A percentile compares a stretch with the other conserved stretches of the same genome.
These are phyloP conservation scores for Clistopyga incitator DNA, from an alignment of 2,888 invertebrate genomes.

Conservation along the genomic window DNA sequence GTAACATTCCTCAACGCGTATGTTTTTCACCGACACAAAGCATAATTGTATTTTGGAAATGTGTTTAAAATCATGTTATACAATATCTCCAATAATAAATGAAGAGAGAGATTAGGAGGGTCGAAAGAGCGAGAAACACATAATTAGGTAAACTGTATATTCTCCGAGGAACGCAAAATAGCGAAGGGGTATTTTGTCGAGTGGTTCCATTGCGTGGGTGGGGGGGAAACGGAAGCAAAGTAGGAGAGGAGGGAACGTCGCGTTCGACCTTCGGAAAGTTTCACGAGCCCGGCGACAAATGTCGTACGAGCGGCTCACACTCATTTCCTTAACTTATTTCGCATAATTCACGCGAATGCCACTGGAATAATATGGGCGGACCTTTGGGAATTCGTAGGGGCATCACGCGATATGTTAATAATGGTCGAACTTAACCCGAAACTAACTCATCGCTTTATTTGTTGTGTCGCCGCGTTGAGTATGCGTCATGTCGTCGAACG, in stretches of 20 bases:
- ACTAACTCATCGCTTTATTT: background rate
- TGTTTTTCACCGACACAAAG: no score
- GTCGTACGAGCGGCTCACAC: background rate
- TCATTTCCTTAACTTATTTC: conserved; percentile 29
- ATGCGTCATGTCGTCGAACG: conserved; percentile 20
- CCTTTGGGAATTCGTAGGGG: background rate
- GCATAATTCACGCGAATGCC: background rate
- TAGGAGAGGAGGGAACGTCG: background rate
- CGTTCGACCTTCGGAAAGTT: conserved; percentile 37
- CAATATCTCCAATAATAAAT: no score
- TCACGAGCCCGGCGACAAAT: conserved; percentile 26
- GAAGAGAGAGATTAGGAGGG: background rate
- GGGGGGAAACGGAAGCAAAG: background rate
- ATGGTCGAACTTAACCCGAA: background rate
- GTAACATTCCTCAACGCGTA: no score
- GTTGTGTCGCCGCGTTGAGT: background rate
- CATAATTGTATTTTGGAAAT: no score
- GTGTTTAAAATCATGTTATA: no score
- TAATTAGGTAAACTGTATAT: background rate
- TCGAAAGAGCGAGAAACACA: background rate
- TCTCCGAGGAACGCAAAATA: background rate
- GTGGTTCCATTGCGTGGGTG: background rate
- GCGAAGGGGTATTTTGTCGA: conserved; percentile 4
- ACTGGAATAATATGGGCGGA: conserved; percentile 5
- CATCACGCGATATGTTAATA: conserved; percentile 23